Conservation (phyloP, 2,113 vertebrate genomes). For the Upupa epops region DNA sequence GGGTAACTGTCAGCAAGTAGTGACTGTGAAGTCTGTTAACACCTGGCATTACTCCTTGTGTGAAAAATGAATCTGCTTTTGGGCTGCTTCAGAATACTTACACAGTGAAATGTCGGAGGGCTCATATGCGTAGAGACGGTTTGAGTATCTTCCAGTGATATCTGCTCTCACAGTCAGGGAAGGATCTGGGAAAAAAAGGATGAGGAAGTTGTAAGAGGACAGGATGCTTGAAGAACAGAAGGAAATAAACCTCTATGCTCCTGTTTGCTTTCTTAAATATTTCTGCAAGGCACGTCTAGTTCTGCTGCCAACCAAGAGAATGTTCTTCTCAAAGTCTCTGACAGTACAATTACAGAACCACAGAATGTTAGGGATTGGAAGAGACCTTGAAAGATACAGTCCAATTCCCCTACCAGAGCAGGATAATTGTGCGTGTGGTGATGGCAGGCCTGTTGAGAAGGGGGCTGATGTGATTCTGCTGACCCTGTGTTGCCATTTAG, state of each 20-base stretch:
- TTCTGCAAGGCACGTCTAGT: neutral
- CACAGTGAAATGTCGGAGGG: slow-evolving; percentile 79
- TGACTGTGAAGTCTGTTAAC: neutral
- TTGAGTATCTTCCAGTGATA: slow-evolving; percentile 88
- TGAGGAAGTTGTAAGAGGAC: neutral
- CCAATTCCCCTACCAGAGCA: too few relatives aligned
- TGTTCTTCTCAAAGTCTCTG: neutral
- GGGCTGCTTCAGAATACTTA: slow-evolving; percentile 76
- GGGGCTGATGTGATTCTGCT: neutral
- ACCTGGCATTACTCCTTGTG: neutral
- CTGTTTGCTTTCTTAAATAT: neutral
- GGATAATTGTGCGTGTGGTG: too few relatives aligned
- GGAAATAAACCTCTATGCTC: neutral
- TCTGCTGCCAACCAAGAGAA: neutral
- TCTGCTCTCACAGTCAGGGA: slow-evolving; percentile 95
- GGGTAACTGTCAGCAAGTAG: neutral
- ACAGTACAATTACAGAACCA: neutral
- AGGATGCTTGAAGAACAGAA: neutral
- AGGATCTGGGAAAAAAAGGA: slow-evolving; percentile 81
- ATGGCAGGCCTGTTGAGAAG: neutral
- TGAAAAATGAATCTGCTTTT: neutral
- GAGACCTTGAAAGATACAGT: too few relatives aligned
- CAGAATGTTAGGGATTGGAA: too few relatives aligned
- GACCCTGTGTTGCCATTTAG: neutral
- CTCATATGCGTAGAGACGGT: slow-evolving; percentile 94